Conservation (phyloP, 2,888 invertebrate species). For the Nineta flava region DNA sequence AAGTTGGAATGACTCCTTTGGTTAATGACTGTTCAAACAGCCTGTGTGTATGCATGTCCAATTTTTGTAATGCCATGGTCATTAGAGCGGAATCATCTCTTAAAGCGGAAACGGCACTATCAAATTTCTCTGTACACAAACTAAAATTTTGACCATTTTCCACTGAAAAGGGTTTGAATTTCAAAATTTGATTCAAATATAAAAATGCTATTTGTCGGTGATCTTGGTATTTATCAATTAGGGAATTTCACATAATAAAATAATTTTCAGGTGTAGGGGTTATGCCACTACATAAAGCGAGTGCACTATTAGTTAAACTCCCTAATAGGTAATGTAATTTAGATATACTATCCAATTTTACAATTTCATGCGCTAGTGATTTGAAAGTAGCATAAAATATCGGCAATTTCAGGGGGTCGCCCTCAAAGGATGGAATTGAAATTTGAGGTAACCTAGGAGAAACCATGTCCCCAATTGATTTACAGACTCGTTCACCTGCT, state of each 20-base stretch:
- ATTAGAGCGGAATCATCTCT: neutral
- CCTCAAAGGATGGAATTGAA: neutral
- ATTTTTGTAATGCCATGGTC: neutral
- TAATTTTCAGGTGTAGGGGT: neutral
- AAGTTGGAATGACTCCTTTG: neutral
- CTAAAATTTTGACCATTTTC: no score
- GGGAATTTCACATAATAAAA: neutral
- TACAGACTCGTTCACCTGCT: neutral
- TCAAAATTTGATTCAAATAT: no score
- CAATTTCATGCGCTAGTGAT: conserved; percentile 7
- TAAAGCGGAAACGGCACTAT: no score
- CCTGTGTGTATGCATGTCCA: neutral
- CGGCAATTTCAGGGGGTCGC: neutral
- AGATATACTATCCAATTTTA: neutral
- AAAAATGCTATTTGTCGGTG: no score
- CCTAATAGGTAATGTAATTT: conserved; percentile 2
- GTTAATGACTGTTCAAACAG: no score
- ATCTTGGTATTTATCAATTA: no score
- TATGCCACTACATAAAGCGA: conserved; percentile 2
- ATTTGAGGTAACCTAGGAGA: conserved; percentile 4
- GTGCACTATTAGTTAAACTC: conserved; percentile 4
- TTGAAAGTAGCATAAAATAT: conserved; percentile 7
- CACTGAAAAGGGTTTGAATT: no score
- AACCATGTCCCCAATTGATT: neutral
- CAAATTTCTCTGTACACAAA: no score